These are phyloP conservation scores for Acanthosoma haemorrhoidale DNA, from an alignment of 2,888 invertebrate genomes.

Conservation along the genomic window DNA sequence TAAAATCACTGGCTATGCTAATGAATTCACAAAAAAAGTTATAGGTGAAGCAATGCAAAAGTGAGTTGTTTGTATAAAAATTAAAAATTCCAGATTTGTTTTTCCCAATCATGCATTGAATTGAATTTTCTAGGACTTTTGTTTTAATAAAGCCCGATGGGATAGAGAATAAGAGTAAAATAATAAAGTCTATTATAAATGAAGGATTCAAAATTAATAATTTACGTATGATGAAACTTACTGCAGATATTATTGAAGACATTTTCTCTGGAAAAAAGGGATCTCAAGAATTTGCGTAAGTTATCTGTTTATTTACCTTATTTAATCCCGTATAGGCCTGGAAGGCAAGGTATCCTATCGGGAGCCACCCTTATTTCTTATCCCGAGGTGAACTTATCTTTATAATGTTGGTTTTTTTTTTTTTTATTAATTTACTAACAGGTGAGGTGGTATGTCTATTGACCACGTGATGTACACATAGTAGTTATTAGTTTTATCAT, in stretches of 20 bases:
- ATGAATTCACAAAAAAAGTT: constrained; percentile 60
- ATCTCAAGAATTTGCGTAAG: constrained; percentile 59
- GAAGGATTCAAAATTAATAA: constrained; percentile 56
- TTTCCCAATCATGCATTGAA: neutral
- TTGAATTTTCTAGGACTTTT: constrained; percentile 58
- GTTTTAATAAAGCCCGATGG: constrained; percentile 71
- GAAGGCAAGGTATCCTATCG: too few relatives aligned
- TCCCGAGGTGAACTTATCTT: too few relatives aligned
- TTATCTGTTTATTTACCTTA: constrained; percentile 39
- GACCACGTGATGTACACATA: too few relatives aligned
- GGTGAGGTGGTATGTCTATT: too few relatives aligned
- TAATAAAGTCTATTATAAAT: constrained; percentile 62
- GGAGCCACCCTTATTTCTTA: too few relatives aligned
- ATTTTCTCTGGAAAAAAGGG: constrained; percentile 57
- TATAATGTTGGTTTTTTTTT: too few relatives aligned
- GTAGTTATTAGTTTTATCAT: too few relatives aligned
- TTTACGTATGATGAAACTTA: constrained; percentile 66
- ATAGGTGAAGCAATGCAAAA: constrained; percentile 60
- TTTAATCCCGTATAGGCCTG: too few relatives aligned
- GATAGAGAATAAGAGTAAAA: constrained; percentile 63
- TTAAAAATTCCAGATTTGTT: neutral
- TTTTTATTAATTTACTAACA: too few relatives aligned
- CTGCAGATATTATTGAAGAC: constrained; percentile 58
- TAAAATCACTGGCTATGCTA: constrained; percentile 67
- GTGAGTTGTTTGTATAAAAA: constrained; percentile 48